phyloP scores from a whole-genome alignment of 2,888 invertebrate genomes.

The Notocelia uddmanniana region DNA sequence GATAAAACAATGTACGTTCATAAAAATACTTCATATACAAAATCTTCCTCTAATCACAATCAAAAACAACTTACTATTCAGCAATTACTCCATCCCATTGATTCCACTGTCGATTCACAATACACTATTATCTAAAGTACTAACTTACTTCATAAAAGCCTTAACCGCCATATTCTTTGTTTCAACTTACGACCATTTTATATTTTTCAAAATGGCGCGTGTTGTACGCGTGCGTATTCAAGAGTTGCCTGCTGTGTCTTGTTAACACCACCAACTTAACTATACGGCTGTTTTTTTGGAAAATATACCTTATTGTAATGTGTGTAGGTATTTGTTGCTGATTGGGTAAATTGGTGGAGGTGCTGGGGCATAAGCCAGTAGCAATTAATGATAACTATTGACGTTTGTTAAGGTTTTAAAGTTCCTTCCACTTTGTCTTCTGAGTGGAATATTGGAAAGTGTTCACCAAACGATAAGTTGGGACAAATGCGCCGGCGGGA shows the following conservation, averaged over 20 bases:
- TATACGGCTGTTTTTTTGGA: not conserved
- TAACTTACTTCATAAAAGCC: not conserved
- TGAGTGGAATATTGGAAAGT: not conserved
- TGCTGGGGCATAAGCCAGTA: slow-evolving; percentile 19
- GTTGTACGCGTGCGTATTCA: slow-evolving; percentile 39
- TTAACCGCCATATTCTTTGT: not conserved
- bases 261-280: slow-evolving; percentile 1
- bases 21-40: not conserved
- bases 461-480: not conserved
- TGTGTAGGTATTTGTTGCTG: not conserved
- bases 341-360: not conserved
- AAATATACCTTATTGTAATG: not conserved
- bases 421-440: slow-evolving; percentile 7
- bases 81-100: slow-evolving; percentile 13
- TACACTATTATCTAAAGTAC: slow-evolving; percentile 13
- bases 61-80: slow-evolving; percentile 14
- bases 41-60: not conserved
- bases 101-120: slow-evolving; percentile 22
- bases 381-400: slow-evolving; percentile 24
- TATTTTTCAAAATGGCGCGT: slow-evolving; percentile 31
- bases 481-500: too few species aligned
- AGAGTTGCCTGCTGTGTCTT: slow-evolving; percentile 37
- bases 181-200: not conserved
- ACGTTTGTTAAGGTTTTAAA: slow-evolving; percentile 11
- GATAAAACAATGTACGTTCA: too few species aligned